Conservation (phyloP, 2,888 invertebrate genomes). For the Chalcis sispes region DNA sequence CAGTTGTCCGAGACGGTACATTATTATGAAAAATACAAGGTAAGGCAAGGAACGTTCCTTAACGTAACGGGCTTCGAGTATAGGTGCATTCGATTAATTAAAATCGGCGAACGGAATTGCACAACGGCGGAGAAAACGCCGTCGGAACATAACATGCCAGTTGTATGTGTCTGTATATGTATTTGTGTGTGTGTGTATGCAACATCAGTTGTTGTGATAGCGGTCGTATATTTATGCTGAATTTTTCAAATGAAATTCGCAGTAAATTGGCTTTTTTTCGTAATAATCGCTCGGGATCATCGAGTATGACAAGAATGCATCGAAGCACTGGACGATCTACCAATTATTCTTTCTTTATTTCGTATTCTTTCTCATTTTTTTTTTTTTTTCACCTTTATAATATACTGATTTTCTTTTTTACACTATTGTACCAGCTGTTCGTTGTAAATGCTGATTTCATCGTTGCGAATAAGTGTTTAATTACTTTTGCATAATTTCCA, state of each 20-base stretch:
- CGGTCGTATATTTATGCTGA: neutral
- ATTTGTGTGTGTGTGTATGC: too few species aligned
- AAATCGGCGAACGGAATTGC: constrained; percentile 25
- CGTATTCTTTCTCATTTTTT: neutral
- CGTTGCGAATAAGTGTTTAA: constrained; percentile 28
- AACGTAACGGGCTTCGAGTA: constrained; percentile 2
- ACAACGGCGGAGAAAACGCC: constrained; percentile 14
- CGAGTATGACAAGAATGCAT: constrained; percentile 45
- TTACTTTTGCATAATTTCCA: too few species aligned
- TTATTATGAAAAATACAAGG: neutral
- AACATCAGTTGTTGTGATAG: too few species aligned
- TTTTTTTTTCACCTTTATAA: neutral
- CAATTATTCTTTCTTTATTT: neutral
- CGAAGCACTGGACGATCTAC: neutral
- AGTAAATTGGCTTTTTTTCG: constrained; percentile 37
- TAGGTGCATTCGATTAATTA: constrained; percentile 46
- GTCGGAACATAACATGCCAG: constrained; percentile 7
- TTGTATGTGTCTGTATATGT: too few species aligned
- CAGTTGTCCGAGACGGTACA: neutral
- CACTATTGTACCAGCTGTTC: neutral
- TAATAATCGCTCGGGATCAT: constrained; percentile 28
- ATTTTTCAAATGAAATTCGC: constrained; percentile 39
- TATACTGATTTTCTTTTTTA: constrained; percentile 14
- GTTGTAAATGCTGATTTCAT: constrained; percentile 12
- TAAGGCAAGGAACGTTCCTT: neutral